A percentile compares a stretch with the other conserved stretches of the same genome.
phyloP scores from a whole-genome alignment of 2,888 invertebrate species.

The Drosophila niveifrons region DNA sequence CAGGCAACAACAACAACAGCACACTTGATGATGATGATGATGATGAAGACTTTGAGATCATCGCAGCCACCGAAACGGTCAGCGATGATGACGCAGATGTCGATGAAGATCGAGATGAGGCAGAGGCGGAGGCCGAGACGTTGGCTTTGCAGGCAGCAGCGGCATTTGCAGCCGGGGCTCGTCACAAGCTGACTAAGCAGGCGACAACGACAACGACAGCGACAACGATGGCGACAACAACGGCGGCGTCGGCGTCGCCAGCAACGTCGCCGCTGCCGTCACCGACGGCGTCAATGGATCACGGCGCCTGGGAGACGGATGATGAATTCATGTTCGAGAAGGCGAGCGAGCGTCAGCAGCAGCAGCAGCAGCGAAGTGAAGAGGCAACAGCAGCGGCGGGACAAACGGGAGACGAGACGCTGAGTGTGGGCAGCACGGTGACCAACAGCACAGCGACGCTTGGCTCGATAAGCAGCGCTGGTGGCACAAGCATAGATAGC shows the following conservation, averaged over 20 bases:
- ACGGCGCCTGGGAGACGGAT: constrained; percentile 85
- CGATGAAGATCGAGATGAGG: constrained; percentile 46
- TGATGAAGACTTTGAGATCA: constrained; percentile 63
- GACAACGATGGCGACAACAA: constrained; percentile 24
- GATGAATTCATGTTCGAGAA: constrained; percentile 84
- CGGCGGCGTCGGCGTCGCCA: constrained; percentile 39
- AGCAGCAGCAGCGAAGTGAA: neutral
- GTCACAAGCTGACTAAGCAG: constrained; percentile 59
- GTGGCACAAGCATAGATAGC: constrained; percentile 34
- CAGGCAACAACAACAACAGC: constrained; percentile 29
- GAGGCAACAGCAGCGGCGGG: neutral
- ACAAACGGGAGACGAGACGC: constrained; percentile 49
- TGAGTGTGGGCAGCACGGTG: constrained; percentile 82
- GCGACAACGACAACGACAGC: constrained; percentile 6
- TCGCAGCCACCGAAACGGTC: constrained; percentile 27
- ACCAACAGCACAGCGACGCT: constrained; percentile 82
- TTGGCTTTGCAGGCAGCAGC: constrained; percentile 63
- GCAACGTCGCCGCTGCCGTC: constrained; percentile 58
- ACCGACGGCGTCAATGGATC: constrained; percentile 77
- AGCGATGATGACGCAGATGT: constrained; percentile 47
- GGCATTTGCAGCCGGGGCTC: constrained; percentile 65
- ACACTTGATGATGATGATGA: constrained; percentile 33
- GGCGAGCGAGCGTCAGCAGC: constrained; percentile 31
- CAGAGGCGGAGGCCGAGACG: constrained; percentile 47
- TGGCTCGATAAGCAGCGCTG: constrained; percentile 68